These are phyloP conservation scores for Callocephalon fimbriatum DNA, from an alignment of 2,113 vertebrate species.

Conservation along the genomic window DNA sequence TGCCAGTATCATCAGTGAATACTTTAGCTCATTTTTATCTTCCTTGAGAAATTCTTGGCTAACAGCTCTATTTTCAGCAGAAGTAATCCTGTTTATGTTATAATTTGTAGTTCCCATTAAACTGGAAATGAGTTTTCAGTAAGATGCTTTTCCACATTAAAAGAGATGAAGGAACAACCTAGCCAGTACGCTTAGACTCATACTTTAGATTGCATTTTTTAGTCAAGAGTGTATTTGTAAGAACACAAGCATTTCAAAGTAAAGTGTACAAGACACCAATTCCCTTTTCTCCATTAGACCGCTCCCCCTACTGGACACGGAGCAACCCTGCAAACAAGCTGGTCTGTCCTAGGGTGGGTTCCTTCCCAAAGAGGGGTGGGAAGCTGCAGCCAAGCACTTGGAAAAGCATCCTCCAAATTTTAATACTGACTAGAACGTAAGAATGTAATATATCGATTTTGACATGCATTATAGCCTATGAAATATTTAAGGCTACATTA, in stretches of 20 bases:
- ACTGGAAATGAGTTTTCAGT: neutral
- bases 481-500: neutral
- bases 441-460: neutral
- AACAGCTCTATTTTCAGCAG: neutral
- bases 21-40: neutral
- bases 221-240: neutral
- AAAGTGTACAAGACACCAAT: neutral
- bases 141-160: neutral
- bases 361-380: neutral
- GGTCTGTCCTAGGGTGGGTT: neutral
- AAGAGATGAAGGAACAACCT: neutral
- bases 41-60: neutral
- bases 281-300: neutral
- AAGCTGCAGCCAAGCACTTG: neutral
- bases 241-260: neutral
- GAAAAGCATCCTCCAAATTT: neutral
- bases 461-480: neutral
- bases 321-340: neutral
- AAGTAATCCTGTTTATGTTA: neutral
- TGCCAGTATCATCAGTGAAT: neutral
- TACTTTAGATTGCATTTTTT: neutral
- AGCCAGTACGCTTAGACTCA: neutral
- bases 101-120: neutral
- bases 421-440: neutral
- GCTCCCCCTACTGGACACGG: conserved; percentile 23